A percentile compares a stretch with the other conserved stretches of the same genome.
These are phyloP conservation scores for Calameuta filiformis DNA, from an alignment of 2,888 invertebrate genomes.

Conservation along the genomic window DNA sequence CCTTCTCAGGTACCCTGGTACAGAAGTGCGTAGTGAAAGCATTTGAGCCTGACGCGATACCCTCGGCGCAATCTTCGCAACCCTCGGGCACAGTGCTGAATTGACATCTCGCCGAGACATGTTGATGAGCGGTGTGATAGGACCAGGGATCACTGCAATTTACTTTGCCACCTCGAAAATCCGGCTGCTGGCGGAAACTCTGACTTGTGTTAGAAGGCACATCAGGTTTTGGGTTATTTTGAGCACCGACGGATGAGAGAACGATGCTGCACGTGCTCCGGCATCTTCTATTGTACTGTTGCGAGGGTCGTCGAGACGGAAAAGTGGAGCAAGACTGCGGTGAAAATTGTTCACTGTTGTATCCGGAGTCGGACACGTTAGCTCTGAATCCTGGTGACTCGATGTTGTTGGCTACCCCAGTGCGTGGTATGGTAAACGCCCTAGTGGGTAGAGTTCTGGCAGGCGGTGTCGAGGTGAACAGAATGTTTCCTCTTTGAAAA, in stretches of 20 bases:
- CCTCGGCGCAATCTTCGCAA: constrained; percentile 61
- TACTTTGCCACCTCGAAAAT: constrained; percentile 38
- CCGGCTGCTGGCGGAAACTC: constrained; percentile 52
- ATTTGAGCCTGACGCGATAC: constrained; percentile 45
- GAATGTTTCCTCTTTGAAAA: constrained; percentile 69
- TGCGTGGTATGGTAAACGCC: constrained; percentile 54
- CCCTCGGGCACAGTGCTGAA: constrained; percentile 64
- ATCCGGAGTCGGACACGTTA: constrained; percentile 66
- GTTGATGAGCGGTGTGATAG: constrained; percentile 56
- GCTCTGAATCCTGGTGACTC: constrained; percentile 32
- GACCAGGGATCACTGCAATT: constrained; percentile 67
- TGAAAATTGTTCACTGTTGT: constrained; percentile 69
- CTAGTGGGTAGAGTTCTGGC: constrained; percentile 36
- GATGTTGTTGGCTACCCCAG: constrained; percentile 34
- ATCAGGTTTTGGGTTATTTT: constrained; percentile 38
- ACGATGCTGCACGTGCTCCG: constrained; percentile 78
- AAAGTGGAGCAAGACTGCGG: constrained; percentile 61
- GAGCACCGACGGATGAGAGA: constrained; percentile 68
- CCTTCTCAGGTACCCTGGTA: constrained; percentile 52
- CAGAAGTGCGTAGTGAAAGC: constrained; percentile 63
- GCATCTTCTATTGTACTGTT: constrained; percentile 69
- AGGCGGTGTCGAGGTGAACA: constrained; percentile 69
- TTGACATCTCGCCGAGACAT: constrained; percentile 36
- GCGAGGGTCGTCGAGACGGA: constrained; percentile 51
- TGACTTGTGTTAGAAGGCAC: constrained; percentile 59